A percentile compares a stretch with the other conserved stretches of the same genome.
Conservation (phyloP, 1,140 invertebrate species). For the Apis dorsata region DNA sequence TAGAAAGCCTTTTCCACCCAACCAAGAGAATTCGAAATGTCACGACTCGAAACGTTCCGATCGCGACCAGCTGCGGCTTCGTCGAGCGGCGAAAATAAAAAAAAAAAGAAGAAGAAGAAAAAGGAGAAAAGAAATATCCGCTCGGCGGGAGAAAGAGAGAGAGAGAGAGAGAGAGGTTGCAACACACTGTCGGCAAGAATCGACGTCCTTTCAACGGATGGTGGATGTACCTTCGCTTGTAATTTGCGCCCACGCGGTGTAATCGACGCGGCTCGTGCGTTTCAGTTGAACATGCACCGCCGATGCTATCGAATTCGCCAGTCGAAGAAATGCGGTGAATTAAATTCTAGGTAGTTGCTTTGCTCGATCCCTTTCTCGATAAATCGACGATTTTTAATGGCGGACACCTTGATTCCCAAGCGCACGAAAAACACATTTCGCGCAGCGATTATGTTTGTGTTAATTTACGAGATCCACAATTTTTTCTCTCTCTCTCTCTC, state of each 20-base stretch:
- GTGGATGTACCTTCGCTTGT: slow-evolving; percentile 72
- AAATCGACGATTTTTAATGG: background rate
- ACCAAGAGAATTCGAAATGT: slow-evolving; percentile 26
- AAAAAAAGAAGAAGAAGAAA: no score
- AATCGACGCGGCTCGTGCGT: slow-evolving; percentile 45
- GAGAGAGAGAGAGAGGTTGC: slow-evolving; percentile 26
- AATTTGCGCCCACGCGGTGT: slow-evolving; percentile 74
- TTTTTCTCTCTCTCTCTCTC: no score
- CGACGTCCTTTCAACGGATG: slow-evolving; percentile 44
- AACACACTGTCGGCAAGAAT: slow-evolving; percentile 33
- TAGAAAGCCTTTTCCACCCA: slow-evolving; percentile 5
- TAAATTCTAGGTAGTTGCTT: slow-evolving; percentile 1
- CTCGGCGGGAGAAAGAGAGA: background rate
- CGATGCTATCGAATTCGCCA: slow-evolving; percentile 32
- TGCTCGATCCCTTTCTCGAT: background rate
- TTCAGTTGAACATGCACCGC: slow-evolving; percentile 20
- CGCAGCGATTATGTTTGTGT: no score
- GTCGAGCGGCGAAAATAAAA: background rate
- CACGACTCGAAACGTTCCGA: slow-evolving; percentile 27
- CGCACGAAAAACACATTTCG: no score
- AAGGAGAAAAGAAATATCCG: background rate
- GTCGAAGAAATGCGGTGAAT: slow-evolving; percentile 17
- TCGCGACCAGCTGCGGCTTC: slow-evolving; percentile 7
- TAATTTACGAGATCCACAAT: no score
- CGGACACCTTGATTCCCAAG: no score